Evolutionary conservation across 1,140 invertebrate species (phyloP).

Genomic region (Rhagoletis zephyria): DNA sequence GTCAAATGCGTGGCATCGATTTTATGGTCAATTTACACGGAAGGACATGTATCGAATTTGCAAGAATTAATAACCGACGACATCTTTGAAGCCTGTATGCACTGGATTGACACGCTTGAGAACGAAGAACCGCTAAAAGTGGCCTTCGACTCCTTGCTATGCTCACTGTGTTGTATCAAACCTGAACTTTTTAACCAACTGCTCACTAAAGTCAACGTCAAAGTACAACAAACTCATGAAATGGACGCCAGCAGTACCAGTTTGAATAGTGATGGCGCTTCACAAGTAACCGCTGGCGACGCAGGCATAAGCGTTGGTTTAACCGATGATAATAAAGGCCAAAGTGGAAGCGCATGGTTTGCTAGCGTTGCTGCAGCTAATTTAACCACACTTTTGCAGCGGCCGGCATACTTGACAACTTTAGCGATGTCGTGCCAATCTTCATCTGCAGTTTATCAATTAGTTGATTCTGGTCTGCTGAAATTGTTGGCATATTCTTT

Average conservation of each 20-base stretch:
- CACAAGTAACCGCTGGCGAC: not conserved
- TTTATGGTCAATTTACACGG: slow-evolving; percentile 84
- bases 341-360: slow-evolving; percentile 76
- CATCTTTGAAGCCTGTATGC: slow-evolving; percentile 82
- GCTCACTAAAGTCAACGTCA: slow-evolving; percentile 82
- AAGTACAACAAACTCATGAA: slow-evolving; percentile 75
- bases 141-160: slow-evolving; percentile 82
- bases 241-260: slow-evolving; percentile 73
- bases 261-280: not conserved
- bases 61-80: slow-evolving; percentile 79
- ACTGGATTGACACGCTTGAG: slow-evolving; percentile 82
- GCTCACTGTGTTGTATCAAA: slow-evolving; percentile 87
- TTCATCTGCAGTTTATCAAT: slow-evolving; percentile 80
- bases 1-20: slow-evolving; percentile 82
- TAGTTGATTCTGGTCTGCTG: slow-evolving; percentile 85
- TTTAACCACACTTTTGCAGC: slow-evolving; percentile 75
- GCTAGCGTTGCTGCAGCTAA: slow-evolving; percentile 73
- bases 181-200: slow-evolving; percentile 84
- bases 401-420: slow-evolving; percentile 81
- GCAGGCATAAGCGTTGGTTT: slow-evolving; percentile 68
- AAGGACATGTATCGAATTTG: slow-evolving; percentile 78
- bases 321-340: slow-evolving; percentile 82
- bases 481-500: slow-evolving; percentile 78
- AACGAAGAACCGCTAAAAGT: slow-evolving; percentile 83
- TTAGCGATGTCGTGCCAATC: slow-evolving; percentile 85